Conservation (phyloP, 2,113 vertebrate genomes). For the Chamaetylas fuelleborni region DNA sequence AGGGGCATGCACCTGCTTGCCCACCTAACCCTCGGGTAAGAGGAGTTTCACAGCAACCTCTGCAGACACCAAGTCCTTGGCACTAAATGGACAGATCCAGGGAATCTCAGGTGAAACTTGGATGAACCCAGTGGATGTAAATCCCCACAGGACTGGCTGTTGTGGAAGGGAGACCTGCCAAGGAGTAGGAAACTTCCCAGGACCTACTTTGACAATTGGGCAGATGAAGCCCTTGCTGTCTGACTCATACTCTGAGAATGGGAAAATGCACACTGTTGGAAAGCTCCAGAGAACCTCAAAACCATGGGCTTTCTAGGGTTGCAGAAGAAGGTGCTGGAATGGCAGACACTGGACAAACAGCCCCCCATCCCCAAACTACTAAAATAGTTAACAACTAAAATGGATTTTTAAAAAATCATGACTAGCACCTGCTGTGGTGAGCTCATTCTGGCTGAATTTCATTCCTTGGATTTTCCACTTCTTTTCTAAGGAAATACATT, state of each 20-base stretch:
- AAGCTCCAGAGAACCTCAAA: neutral
- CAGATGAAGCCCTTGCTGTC: neutral
- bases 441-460: neutral
- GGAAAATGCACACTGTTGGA: neutral
- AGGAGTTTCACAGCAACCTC: neutral
- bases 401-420: neutral
- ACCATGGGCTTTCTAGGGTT: neutral
- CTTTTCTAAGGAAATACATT: neutral
- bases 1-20: neutral
- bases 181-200: neutral
- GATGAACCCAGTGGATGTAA: neutral
- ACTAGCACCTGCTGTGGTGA: neutral
- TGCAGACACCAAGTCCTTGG: neutral
- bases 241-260: accelerated
- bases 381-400: neutral
- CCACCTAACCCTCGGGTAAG: neutral
- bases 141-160: neutral
- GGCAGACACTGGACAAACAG: neutral
- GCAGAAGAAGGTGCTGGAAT: neutral
- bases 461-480: neutral
- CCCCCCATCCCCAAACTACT: accelerated
- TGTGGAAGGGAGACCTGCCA: neutral
- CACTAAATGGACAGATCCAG: neutral
- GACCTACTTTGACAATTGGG: neutral
- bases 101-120: neutral